These are phyloP conservation scores for Oophaga sylvatica DNA, from an alignment of 2,797 vertebrate species.

Conservation along the genomic window DNA sequence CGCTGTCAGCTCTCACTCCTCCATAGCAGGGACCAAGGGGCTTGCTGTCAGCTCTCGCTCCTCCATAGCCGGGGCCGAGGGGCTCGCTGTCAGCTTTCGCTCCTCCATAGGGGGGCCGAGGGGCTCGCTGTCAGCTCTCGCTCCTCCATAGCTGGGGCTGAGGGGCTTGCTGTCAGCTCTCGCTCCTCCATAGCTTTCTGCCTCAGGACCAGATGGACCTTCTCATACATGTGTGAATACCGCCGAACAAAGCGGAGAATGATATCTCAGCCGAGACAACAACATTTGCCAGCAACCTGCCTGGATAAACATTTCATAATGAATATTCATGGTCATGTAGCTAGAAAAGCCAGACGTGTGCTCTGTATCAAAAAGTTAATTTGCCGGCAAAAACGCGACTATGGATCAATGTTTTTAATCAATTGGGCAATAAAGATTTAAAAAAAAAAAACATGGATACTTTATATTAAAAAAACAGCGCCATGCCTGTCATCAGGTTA, in stretches of 20 bases:
- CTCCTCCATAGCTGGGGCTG: no score
- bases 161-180: slow-evolving; percentile 7
- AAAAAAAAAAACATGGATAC: not conserved
- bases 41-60: no score
- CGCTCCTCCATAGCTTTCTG: not conserved
- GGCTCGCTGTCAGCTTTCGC: no score
- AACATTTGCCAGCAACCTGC: slow-evolving; percentile 19
- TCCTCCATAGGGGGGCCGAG: no score
- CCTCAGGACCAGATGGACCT: slow-evolving; percentile 25
- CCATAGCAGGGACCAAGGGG: no score
- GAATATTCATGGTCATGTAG: slow-evolving; percentile 9
- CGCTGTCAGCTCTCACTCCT: no score
- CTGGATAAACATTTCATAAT: not conserved
- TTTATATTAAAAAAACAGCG: not conserved
- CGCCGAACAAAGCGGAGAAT: not conserved
- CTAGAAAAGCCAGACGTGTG: not conserved
- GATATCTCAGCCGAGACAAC: not conserved
- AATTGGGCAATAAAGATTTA: not conserved
- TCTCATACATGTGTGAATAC: not conserved
- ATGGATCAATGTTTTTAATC: not conserved
- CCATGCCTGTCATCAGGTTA: not conserved
- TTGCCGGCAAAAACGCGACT: no score
- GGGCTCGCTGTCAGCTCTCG: no score
- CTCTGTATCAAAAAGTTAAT: not conserved
- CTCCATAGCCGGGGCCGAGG: no score